Conservation (phyloP, 2,113 vertebrate genomes). For the Malurus alboscapulatus region DNA sequence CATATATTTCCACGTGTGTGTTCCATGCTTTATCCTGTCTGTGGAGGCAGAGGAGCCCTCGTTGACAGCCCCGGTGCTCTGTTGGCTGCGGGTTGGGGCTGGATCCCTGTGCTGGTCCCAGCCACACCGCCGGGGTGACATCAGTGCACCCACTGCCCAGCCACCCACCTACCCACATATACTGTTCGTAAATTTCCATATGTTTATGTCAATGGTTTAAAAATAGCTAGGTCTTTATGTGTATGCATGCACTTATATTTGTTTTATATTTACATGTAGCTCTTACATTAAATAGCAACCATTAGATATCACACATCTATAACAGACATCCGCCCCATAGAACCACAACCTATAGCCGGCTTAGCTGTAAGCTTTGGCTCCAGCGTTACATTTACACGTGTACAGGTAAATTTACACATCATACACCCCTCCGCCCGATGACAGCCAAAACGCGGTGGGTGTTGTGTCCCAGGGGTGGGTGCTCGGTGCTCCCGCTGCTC, state of each 20-base stretch:
- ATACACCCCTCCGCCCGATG: background rate
- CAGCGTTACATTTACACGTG: background rate
- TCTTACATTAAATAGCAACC: background rate
- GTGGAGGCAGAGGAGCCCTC: background rate
- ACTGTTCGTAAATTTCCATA: background rate
- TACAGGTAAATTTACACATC: background rate
- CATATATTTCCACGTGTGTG: rapidly evolving
- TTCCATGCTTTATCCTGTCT: background rate
- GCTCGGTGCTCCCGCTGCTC: background rate
- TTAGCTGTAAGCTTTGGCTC: background rate
- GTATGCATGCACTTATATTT: background rate
- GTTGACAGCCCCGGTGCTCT: too few relatives aligned
- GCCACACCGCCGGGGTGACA: background rate
- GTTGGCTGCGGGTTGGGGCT: background rate
- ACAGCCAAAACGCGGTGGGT: background rate
- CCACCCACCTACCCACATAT: background rate
- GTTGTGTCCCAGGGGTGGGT: background rate
- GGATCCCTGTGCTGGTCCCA: background rate
- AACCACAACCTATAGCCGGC: rapidly evolving
- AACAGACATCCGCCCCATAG: background rate
- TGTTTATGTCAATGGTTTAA: background rate
- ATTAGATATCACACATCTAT: too few relatives aligned
- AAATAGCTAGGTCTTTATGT: background rate
- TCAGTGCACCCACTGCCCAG: background rate
- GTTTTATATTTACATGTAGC: background rate